Base-by-base conservation (phyloP, 1,140 invertebrate genomes). In the Zaprionus ghesquierei region DNA sequence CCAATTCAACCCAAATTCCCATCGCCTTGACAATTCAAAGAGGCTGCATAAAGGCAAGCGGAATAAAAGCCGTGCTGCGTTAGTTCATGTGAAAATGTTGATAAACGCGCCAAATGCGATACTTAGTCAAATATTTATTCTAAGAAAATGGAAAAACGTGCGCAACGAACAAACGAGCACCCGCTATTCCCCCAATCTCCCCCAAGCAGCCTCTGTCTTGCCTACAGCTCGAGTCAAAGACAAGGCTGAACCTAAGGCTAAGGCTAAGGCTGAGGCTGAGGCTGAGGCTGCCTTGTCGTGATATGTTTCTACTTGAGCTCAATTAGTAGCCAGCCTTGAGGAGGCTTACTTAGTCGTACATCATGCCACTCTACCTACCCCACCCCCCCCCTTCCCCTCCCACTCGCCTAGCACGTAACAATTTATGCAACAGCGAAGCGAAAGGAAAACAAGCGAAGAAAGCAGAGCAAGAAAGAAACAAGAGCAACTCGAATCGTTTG, bases 51-150 rank as follows among this genome's bases (percentile, higher is more conserved):
- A 35, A 51, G 33, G 50, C 23, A 9, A 8, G 38, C 58, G 12
- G 58, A 64, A 66, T 55, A 51, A 63, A 73, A 60, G 41, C 33
- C 23, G 5, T 20, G 60, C 54, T 31, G 58, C 50, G 51, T 62
- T 72, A 62, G 46, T 76, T 66, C 63, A 73, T 63, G 49, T 68
- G 59, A 61, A 73, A 68, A 77, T 63, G 70, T 69, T 69, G 64
- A 73, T 63, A 68, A 73, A 69, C 50, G 56, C 70, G 51, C 23
- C 64, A 55, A 60, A 35, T 73, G 56, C 70, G 49, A 29, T 29
- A 68, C 56, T 68, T 69, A 27, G 49, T 29, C 38, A 73, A 62
- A 49, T 68, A 73, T 68, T 73, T 73, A 69, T 60, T 59, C 56
- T 59, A 66, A 56, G 44, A 44, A 70, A 63, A 64, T 63, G 38